Evolutionary conservation across 1,140 invertebrate species (phyloP), one percentile per base, ranked within the genome.

Genomic region (Heliconius eleuchia): DNA sequence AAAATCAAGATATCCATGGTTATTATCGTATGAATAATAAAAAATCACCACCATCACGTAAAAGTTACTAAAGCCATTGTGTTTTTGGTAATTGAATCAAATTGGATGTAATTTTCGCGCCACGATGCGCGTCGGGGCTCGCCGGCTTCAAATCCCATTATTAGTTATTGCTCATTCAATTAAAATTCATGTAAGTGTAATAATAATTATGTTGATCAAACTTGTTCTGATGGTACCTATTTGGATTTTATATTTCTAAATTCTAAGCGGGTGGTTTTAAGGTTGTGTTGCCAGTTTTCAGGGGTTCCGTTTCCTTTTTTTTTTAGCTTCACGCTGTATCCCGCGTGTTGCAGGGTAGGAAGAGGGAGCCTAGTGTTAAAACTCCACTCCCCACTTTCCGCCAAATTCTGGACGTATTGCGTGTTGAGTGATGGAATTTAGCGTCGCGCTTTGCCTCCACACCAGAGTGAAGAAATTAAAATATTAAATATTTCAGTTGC

Each of bases 111-210:
- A 79, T 79, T 72, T 79, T 79, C 73, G 78, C 78, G 78, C 78
- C 73, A 73, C 75, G 60, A 76, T 75, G 78, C 78, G 78, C 73
- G 74, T 50, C 78, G 78, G 78, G 72, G 50, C 78, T 72, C 74
- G 50, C 73, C 73, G 39, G 50, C 55, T 79, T 46, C 75, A 50
- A 76, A 66, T 75, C 50, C 78, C 78, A 79, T 79, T 79, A 79
- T 79, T 79, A 79, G 78, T 79, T 79, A 79, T 79, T 76, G 78
- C 78, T 76, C 78, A 76, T 79, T 76, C 78, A 79, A 79, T 79
- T 79, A 79, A 79, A 79, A 79, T 75, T 79, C 60, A 79, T 79
- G 50, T 79, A 79, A n/a, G 66, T 79, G 75, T 79, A 79, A 79
- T 79, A 79, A 79, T 79, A 66, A 79, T 79, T 76, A 79, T 76